Evolutionary conservation across 2,797 vertebrate genomes (phyloP), one percentile per base, ranked within the genome.

Genomic region (Falco concolor): DNA sequence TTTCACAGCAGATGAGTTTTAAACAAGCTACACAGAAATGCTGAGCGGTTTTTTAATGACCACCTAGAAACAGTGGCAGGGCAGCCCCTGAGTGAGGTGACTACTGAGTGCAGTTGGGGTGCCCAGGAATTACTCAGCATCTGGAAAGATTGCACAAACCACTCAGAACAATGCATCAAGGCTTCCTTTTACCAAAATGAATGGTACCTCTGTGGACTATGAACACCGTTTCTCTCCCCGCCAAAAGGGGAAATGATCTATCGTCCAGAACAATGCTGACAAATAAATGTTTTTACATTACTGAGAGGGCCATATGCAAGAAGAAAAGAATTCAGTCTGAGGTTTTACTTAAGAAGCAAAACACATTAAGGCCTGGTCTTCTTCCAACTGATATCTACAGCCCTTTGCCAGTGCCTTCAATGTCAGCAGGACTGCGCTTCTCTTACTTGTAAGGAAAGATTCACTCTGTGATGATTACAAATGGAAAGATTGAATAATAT

Each of bases 381-480:
- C 52, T 61, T n/a, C 28, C 42, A 38, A 20, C 27, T 65, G 63
- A 69, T 38, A 13, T 47, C 79, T 83, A 28, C 44, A 60, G 57
- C 64, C n/a, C 61, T 79, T 67, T 84, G 63, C 72, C 64, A 59
- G 44, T 10, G 47, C 27, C 3, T 67, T 80, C 64, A 83, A 1
- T 52, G n/a, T 65, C 47, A 95, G 63, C 70, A 73, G 56, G 72
- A 82, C 64, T 15, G 24, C 23, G 42, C 23, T 19, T 72, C 59
- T 69, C 54, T 38, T 57, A 61, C 54, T 65, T 47, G 20, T 60
- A 54, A 84, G 75, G 67, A 57, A 68, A 87, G 72, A 49, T 38
- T 82, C 72, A 36, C 45, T 84, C 70, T 85, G 81, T 77, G 88
- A 80, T 76, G 60, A 79, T 85, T 93, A 54, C 59, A 83, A 79